Evolutionary conservation across 2,888 invertebrate species (phyloP), one percentile per base, ranked within the genome.

Genomic region (Thymelicus lineola): DNA sequence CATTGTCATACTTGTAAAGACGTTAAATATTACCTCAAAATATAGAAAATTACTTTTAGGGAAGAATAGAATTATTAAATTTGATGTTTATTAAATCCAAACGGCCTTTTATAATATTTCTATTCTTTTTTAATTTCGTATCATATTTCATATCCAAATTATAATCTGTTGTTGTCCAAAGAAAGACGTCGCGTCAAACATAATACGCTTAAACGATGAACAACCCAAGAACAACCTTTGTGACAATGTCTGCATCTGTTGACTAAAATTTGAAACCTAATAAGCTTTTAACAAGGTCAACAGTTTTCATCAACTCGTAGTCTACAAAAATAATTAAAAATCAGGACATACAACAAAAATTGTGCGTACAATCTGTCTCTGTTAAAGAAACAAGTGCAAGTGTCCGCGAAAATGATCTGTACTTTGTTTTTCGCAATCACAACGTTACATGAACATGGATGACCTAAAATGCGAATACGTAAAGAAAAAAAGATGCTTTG

Each of bases 211-310:
- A 80, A 82, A 81, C 77, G 79, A 75, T 75, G 84, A 83, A 85
- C 84, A 88, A 89, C 86, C 87, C 77, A 78, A 78, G 79, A 76
- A 78, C 80, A 80, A 80, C 90, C 90, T 91, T 90, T 90, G 90
- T 92, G 91, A 90, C 90, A 90, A 90, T 90, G 93, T 92, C 92
- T 92, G 90, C 91, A 93, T 93, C 93, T 94, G 94, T 94, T 93
- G 93, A 93, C 90, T 93, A 91, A 91, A 93, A 91, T 93, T 93
- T 92, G 92, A 93, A 93, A 92, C 93, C 89, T 91, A 90, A 84
- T 91, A 91, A 88, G 94, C 93, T 94, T 94, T 92, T 93, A 94
- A 94, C 94, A 94, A 94, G 94, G 94, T 94, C 94, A 94, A 94
- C 93, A 94, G 93, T 93, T 92, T 93, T 93, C 90, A 90, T 93